Evolutionary conservation across 2,797 vertebrate genomes (phyloP), one percentile per base, ranked within the genome.

Genomic region (Lagorchestes hirsutus): DNA sequence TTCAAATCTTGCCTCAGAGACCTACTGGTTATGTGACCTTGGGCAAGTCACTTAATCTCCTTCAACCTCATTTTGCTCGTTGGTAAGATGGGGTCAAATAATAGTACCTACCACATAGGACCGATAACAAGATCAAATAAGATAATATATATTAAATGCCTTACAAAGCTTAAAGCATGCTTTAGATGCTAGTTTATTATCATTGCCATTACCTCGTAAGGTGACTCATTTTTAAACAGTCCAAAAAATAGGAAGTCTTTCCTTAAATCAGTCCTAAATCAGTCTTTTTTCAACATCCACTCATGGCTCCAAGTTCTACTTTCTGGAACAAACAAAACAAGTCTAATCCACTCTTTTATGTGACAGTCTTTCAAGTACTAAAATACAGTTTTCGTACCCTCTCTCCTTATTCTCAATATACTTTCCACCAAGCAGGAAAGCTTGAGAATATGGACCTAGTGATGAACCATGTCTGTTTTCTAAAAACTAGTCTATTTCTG

Each of bases 201-300:
- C 90, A 52, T 82, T 95, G 29, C 90, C 94, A 91, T 90, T 93
- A 93, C 91, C 94, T 93, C 95, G 50, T 92, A 96, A 93, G 95
- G 31, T 24, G 18, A 92, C 94, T 91, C 93, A 52, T 92, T 92
- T 96, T 74, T n/a, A 16, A 4, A 74, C n/a, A 74, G 13, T 29
- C 34, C 18, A 11, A 46, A 46, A 46, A 82, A 82, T 40, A 74
- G 14, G 5, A 40, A 82, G 22, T 82, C 18, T 82, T 24, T 82
- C 18, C 74, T 82, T 82, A 46, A 46, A 82, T 82, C n/a, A 82
- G 9, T 46, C 40, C 18, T 46, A 46, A 82, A 82, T 82, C 40
- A 2, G 8, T 82, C 40, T 46, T 18, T 74, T 74, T 74, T 40
- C 34, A 74, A 24, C 3, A 6, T 82, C 0, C 18, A 27, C 74